Base-by-base conservation (phyloP, 2,888 invertebrate species). In the Neelides folsomi region DNA sequence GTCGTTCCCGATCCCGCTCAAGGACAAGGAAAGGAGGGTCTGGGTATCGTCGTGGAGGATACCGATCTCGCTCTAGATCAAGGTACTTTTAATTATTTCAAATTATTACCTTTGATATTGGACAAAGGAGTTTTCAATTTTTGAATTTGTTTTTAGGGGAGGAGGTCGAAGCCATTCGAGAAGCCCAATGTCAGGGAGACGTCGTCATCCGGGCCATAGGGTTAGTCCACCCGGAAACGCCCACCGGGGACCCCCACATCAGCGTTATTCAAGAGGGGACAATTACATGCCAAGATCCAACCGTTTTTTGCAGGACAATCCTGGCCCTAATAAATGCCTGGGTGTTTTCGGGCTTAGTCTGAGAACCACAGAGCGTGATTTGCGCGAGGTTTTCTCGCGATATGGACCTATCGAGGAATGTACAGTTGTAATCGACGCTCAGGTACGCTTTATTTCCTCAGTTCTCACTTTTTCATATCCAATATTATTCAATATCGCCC, bases 331-430 rank as follows among this genome's bases (percentile, higher is more conserved):
- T 43, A 69, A 73, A 40, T 77, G 77, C 62, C 66, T 78, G 36
- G 77, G 78, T 16, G 72, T 77, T 7, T 78, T 78, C 70, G 77
- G 77, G 8, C 67, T 78, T 51, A 76, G 75, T 63, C 66, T 76
- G 47, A 73, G 76, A 66, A 78, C 77, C 13, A 73, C 75, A 46
- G 77, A 77, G 63, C 67, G 74, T 49, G 76, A 77, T 59, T 65
- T 78, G 40, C 67, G 72, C 43, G 75, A 76, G 42, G 72, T 76
- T 16, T 77, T 77, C 66, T 68, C 70, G 47, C 70, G 74, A 53
- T 77, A 72, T 66, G 77, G 77, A n/a, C 71, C 72, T 1, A 68
- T 77, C 50, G 76, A 76, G 46, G 73, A 63, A 27, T 61, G 60
- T 45, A 62, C 62, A 7, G 59, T 64, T 35, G 63, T 63, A 4